Conservation (phyloP, 1,140 invertebrate genomes). For the Drosophila parvula region DNA sequence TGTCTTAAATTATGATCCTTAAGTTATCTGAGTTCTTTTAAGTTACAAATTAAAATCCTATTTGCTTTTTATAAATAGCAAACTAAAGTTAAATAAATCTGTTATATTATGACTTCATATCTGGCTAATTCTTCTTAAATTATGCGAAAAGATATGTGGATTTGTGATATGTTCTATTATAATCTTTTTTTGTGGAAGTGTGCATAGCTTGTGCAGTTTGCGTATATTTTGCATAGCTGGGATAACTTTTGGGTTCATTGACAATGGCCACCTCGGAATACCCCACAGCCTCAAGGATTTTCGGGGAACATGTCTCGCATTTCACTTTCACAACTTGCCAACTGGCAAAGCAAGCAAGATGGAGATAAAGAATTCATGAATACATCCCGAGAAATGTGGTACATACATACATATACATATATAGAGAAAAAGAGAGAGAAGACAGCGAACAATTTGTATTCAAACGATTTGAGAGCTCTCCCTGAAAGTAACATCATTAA, state of each 20-base stretch:
- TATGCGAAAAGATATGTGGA: too few species aligned
- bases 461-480: conserved; percentile 62
- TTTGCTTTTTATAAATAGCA: too few species aligned
- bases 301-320: conserved; percentile 54
- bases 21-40: not conserved
- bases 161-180: too few species aligned
- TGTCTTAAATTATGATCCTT: too few species aligned
- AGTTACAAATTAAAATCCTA: not conserved
- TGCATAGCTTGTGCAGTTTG: conserved; percentile 20
- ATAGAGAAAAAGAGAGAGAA: not conserved
- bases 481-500: conserved; percentile 54
- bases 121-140: not conserved
- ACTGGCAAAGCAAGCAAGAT: conserved; percentile 58
- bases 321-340: conserved; percentile 75
- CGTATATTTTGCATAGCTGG: conserved; percentile 39
- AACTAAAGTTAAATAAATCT: too few species aligned
- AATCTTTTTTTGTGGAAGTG: not conserved
- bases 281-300: conserved; percentile 42
- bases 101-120: not conserved
- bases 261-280: conserved; percentile 31
- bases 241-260: conserved; percentile 49
- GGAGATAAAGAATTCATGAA: conserved; percentile 74
- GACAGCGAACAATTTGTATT: conserved; percentile 61
- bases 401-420: not conserved
- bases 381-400: conserved; percentile 22